A percentile compares a stretch with the other conserved stretches of the same genome.
These are phyloP conservation scores for Nemoura dubitans DNA, from an alignment of 2,888 invertebrate genomes.

Conservation along the genomic window DNA sequence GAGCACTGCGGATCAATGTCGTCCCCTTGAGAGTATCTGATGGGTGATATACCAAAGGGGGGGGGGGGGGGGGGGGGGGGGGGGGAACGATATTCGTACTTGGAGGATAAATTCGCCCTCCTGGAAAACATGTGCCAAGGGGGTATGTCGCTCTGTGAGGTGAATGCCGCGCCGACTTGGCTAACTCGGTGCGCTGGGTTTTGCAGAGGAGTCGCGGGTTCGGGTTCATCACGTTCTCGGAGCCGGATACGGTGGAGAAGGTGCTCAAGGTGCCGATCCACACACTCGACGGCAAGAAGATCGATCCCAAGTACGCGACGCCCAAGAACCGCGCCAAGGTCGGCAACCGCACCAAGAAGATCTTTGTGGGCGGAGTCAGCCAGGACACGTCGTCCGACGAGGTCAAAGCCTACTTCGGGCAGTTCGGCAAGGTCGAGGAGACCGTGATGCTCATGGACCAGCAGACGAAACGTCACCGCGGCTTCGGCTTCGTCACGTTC, in stretches of 20 bases:
- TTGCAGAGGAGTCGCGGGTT: constrained; percentile 93
- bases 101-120: no score
- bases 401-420: constrained; percentile 88
- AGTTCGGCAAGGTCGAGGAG: constrained; percentile 90
- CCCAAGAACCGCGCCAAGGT: constrained; percentile 88
- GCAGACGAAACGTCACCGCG: constrained; percentile 89
- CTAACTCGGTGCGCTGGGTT: constrained; percentile 47
- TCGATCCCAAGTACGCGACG: constrained; percentile 93
- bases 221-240: constrained; percentile 93
- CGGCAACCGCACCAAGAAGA: constrained; percentile 90
- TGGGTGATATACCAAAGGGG: no score
- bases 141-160: no score
- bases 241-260: constrained; percentile 89
- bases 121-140: no score
- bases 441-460: constrained; percentile 95
- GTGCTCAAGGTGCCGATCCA: constrained; percentile 86
- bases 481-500: constrained; percentile 92
- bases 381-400: constrained; percentile 92
- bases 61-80: no score
- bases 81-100: no score
- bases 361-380: constrained; percentile 91
- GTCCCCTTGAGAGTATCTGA: no score
- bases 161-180: neutral
- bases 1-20: no score
- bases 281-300: constrained; percentile 91